Conservation (phyloP, 2,888 invertebrate species). For the Ophion ellenae region DNA sequence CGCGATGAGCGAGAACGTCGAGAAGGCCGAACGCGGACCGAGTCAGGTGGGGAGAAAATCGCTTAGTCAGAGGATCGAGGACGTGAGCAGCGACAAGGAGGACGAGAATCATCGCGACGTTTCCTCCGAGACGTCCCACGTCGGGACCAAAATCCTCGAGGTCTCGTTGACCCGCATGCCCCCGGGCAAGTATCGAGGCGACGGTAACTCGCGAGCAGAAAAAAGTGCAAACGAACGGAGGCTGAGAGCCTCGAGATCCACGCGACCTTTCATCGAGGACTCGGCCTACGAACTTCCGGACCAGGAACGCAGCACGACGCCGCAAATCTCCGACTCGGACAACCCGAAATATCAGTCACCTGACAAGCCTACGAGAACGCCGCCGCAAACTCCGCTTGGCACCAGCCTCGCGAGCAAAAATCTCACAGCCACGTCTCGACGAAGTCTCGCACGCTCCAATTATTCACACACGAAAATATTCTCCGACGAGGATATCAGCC, state of each 20-base stretch:
- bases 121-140: neutral
- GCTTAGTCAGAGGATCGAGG: constrained; percentile 12
- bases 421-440: neutral
- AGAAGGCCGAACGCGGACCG: neutral
- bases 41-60: neutral
- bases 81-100: constrained; percentile 21
- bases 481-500: constrained; percentile 48
- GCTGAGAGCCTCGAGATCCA: neutral
- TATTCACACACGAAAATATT: constrained; percentile 15
- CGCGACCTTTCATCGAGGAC: constrained; percentile 25
- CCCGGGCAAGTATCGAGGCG: neutral
- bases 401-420: neutral
- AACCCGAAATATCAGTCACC: constrained; percentile 11
- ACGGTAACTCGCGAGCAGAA: neutral
- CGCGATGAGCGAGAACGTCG: neutral
- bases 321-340: constrained; percentile 38
- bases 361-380: neutral
- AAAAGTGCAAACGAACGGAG: neutral
- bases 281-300: constrained; percentile 60
- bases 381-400: neutral
- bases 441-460: neutral
- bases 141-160: neutral
- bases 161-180: constrained; percentile 16
- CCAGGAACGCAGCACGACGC: constrained; percentile 57
- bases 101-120: neutral